phyloP scores from a whole-genome alignment of 2,797 vertebrate genomes.

The Syngnathus acus region DNA sequence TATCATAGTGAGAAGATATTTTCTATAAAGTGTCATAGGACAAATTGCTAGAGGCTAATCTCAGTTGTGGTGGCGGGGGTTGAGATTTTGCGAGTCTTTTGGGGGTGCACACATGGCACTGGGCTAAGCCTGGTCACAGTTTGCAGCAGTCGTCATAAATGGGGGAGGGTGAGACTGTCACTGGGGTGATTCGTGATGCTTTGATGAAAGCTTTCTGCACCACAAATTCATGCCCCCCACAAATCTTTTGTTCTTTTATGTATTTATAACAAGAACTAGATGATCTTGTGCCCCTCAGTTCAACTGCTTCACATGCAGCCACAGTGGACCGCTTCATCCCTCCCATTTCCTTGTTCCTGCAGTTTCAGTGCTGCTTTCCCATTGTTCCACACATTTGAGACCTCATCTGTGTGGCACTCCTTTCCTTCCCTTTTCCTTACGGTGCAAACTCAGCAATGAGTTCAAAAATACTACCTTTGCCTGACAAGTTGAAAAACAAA shows the following conservation, averaged over 20 bases:
- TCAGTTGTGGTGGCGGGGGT: conserved; percentile 42
- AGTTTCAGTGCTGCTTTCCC: conserved; percentile 52
- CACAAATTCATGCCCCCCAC: conserved; percentile 19
- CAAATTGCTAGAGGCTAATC: conserved; percentile 58
- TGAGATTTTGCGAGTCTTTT: conserved; percentile 42
- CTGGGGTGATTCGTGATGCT: conserved; percentile 54
- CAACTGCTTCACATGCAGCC: conserved; percentile 17
- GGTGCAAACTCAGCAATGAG: conserved; percentile 6
- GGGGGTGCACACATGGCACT: conserved; percentile 59
- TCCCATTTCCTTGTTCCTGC: conserved; percentile 45
- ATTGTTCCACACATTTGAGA: conserved; percentile 59
- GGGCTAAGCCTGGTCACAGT: conserved; percentile 59
- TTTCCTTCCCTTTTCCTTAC: conserved; percentile 58
- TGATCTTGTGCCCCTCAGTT: conserved; percentile 18
- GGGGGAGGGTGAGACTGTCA: conserved; percentile 38
- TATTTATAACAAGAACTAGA: background rate
- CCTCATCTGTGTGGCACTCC: conserved; percentile 56
- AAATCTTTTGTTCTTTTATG: conserved; percentile 11
- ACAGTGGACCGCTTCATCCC: conserved; percentile 33
- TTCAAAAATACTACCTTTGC: conserved; percentile 1
- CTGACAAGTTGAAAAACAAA: too few species aligned
- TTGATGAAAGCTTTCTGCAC: conserved; percentile 43
- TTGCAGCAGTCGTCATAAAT: conserved; percentile 60
- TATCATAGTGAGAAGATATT: background rate
- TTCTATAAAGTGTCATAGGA: conserved; percentile 40